A percentile compares a stretch with the other conserved stretches of the same genome.
Evolutionary conservation across 1,140 invertebrate species (phyloP).

Genomic region (Calosoma granatense): DNA sequence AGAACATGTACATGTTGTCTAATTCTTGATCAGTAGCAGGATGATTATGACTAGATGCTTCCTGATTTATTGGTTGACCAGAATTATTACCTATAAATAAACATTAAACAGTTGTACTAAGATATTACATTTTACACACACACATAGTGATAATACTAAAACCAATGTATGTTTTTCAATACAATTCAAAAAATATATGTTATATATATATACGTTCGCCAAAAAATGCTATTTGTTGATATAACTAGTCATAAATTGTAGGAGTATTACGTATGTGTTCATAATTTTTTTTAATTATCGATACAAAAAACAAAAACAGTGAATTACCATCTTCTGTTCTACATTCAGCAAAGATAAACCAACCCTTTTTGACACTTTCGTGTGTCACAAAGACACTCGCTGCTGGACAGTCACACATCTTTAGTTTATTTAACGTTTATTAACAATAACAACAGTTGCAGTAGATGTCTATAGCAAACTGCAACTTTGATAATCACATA

Average conservation of each 20-base stretch:
- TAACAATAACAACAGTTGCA: background rate
- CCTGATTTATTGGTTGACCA: constrained; percentile 23
- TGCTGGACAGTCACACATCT: constrained; percentile 44
- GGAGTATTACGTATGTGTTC: no score
- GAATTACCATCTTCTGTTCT: constrained; percentile 29
- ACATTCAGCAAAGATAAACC: constrained; percentile 51
- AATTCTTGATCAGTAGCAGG: constrained; percentile 43
- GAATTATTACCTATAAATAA: constrained; percentile 29
- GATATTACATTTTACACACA: background rate
- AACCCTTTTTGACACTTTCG: constrained; percentile 48
- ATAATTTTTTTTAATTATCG: no score
- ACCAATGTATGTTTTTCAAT: no score
- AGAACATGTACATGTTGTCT: constrained; percentile 59
- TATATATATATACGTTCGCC: no score
- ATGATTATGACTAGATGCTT: constrained; percentile 17
- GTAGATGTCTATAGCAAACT: no score
- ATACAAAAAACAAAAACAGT: background rate
- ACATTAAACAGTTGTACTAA: constrained; percentile 8
- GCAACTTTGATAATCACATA: no score
- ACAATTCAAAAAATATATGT: no score
- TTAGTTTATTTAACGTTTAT: constrained; percentile 16
- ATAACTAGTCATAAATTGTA: no score
- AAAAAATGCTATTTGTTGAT: background rate
- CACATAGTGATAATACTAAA: background rate
- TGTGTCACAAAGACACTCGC: constrained; percentile 42